phyloP scores from a whole-genome alignment of 2,113 vertebrate species.

The Caranx melampygus region DNA sequence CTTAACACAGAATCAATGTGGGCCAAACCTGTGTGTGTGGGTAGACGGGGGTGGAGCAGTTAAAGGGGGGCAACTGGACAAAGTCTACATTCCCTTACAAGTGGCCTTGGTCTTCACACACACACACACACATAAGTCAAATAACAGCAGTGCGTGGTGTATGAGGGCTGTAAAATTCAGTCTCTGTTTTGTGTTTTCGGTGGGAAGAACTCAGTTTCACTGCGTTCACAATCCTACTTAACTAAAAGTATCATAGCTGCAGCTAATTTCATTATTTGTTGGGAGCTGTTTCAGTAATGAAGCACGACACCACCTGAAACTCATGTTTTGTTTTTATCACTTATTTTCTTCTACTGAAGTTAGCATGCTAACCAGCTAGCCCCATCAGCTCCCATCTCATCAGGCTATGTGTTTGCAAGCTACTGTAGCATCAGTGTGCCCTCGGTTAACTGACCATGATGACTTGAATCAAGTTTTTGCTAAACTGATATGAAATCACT shows the following conservation, averaged over 20 bases:
- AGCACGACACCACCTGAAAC: too few relatives aligned
- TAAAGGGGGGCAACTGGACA: constrained; percentile 73
- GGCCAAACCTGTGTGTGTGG: constrained; percentile 50
- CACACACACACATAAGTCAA: constrained; percentile 41
- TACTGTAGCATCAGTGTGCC: too few relatives aligned
- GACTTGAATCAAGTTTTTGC: background rate
- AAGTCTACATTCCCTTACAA: constrained; percentile 83
- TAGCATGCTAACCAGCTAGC: too few relatives aligned
- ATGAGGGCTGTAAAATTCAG: constrained; percentile 26
- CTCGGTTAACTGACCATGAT: background rate
- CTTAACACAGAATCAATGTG: constrained; percentile 65
- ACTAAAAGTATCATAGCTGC: background rate
- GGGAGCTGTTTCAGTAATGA: too few relatives aligned
- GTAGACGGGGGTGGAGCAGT: constrained; percentile 65
- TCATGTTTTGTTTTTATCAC: too few relatives aligned
- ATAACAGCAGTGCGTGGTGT: constrained; percentile 30
- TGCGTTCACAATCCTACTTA: background rate
- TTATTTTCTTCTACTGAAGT: too few relatives aligned
- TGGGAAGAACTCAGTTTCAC: background rate
- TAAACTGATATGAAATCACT: background rate
- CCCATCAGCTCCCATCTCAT: too few relatives aligned
- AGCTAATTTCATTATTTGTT: background rate
- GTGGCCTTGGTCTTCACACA: constrained; percentile 77
- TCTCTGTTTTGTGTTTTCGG: constrained; percentile 25
- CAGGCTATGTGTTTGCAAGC: too few relatives aligned